A percentile compares a stretch with the other conserved stretches of the same genome.
These are phyloP conservation scores for Propsilocerus akamusi DNA, from an alignment of 1,140 invertebrate genomes.

Conservation along the genomic window DNA sequence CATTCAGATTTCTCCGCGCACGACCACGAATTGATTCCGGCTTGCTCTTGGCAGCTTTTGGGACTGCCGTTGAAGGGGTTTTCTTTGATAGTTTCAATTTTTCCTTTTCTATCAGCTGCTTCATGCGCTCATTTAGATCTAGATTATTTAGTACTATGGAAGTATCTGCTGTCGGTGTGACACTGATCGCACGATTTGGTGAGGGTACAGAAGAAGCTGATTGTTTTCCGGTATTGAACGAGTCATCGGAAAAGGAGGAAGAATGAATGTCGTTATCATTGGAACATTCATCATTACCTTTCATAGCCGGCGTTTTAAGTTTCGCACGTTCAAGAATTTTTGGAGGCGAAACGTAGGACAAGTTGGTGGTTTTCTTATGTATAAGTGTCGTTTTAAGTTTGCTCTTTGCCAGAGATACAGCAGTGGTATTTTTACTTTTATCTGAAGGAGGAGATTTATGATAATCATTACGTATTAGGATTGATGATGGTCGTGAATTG, in stretches of 20 bases:
- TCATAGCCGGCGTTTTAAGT: neutral
- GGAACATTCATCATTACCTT: neutral
- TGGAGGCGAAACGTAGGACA: neutral
- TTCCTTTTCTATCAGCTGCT: neutral
- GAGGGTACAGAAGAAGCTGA: neutral
- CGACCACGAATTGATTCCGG: too few relatives aligned
- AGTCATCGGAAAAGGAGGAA: neutral
- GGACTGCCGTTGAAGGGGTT: neutral
- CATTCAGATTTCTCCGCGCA: too few relatives aligned
- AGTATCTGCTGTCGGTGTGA: neutral
- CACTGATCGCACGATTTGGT: too few relatives aligned
- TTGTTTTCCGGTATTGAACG: neutral
- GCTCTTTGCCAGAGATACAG: too few relatives aligned
- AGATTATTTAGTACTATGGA: neutral
- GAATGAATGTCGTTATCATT: too few relatives aligned
- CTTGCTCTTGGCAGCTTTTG: neutral
- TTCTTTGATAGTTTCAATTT: neutral
- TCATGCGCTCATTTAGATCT: neutral
- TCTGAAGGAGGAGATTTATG: neutral
- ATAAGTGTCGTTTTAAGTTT: too few relatives aligned
- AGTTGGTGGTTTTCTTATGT: too few relatives aligned
- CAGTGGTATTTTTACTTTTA: too few relatives aligned
- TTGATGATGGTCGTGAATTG: too few relatives aligned
- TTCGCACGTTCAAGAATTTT: neutral
- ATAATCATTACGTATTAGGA: neutral